Percentiles rank a stretch among this genome's conserved stretches.
phyloP scores from a whole-genome alignment of 2,113 vertebrate genomes.

The Muntiacus muntjak region DNA sequence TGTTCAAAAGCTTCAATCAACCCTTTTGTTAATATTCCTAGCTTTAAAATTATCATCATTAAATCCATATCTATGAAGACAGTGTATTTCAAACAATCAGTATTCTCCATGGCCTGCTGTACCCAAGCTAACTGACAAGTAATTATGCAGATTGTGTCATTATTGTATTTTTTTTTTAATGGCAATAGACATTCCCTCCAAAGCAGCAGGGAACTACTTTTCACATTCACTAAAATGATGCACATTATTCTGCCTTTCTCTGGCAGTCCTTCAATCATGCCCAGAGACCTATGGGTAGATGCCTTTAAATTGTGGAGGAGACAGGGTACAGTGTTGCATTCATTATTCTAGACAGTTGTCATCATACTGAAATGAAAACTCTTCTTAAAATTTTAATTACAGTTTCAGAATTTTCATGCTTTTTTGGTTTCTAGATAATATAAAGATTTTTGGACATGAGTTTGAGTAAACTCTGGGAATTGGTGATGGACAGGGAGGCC shows the following conservation, averaged over 20 bases:
- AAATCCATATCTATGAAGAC: slow-evolving; percentile 12
- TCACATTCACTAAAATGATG: slow-evolving; percentile 34
- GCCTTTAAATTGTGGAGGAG: slow-evolving; percentile 25
- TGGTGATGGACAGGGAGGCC: background rate
- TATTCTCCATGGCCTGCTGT: slow-evolving; percentile 37
- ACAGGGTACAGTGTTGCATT: background rate
- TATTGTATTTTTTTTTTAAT: slow-evolving; percentile 24
- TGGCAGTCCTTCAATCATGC: slow-evolving; percentile 6
- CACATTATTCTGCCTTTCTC: slow-evolving; percentile 37
- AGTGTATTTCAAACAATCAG: slow-evolving; percentile 33
- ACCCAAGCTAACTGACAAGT: slow-evolving; percentile 13
- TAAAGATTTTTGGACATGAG: background rate
- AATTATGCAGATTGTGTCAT: slow-evolving; percentile 39
- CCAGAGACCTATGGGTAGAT: background rate
- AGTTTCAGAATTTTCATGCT: slow-evolving; percentile 41
- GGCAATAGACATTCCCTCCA: background rate
- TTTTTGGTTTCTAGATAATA: background rate
- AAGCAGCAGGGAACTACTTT: background rate
- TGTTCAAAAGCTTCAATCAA: slow-evolving; percentile 42
- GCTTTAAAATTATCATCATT: slow-evolving; percentile 45
- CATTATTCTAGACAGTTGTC: slow-evolving; percentile 52
- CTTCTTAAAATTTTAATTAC: slow-evolving; percentile 50
- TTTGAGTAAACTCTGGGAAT: background rate
- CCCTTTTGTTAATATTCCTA: slow-evolving; percentile 49
- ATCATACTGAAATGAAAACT: slow-evolving; percentile 50